Evolutionary conservation across 2,797 vertebrate genomes (phyloP), one percentile per base, ranked within the genome.

Genomic region (Forpus xanthops): DNA sequence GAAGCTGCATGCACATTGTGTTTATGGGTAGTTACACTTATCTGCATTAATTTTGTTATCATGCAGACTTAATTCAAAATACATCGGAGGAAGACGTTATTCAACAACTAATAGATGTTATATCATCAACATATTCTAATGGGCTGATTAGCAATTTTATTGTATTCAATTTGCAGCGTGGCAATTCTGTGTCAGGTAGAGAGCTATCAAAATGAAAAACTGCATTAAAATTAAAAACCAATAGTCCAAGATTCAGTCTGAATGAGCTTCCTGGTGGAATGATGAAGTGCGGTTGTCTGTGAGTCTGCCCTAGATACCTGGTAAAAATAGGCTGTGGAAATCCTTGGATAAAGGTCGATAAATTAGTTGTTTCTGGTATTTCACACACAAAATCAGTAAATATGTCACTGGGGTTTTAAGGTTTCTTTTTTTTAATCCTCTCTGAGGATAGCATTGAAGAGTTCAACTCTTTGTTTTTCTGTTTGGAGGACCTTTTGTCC

Each of bases 121-220:
- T 94, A 92, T 85, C 85, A 93, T 97, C 97, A 96, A 90, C 87
- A 81, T 96, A 97, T 97, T 97, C 96, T 96, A 98, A 98, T 97
- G 85, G 95, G 55, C 96, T 97, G 96, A 97, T 98, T 98, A 98
- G 97, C 96, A 97, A 97, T 98, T 98, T 96, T 97, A 97, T 96
- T 97, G 97, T 97, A 96, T 98, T 98, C 97, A 97, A 98, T 98
- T 98, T 98, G 96, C 90, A 82, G 95, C 9, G 0, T 97, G 97
- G 97, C 96, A 97, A 97, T 98, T 97, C 94, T 37, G 2, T 97
- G 97, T 97, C 97, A 97, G 95, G 89, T 93, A 77, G 96, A 97
- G 96, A 96, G 95, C 97, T 94, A 98, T 98, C 96, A 98, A 96
- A 96, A 96, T 98, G 97, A 98, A 97, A 98, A 97, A 98, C 96